phyloP scores from a whole-genome alignment of 2,888 invertebrate species.

The Sarcophaga carnaria region DNA sequence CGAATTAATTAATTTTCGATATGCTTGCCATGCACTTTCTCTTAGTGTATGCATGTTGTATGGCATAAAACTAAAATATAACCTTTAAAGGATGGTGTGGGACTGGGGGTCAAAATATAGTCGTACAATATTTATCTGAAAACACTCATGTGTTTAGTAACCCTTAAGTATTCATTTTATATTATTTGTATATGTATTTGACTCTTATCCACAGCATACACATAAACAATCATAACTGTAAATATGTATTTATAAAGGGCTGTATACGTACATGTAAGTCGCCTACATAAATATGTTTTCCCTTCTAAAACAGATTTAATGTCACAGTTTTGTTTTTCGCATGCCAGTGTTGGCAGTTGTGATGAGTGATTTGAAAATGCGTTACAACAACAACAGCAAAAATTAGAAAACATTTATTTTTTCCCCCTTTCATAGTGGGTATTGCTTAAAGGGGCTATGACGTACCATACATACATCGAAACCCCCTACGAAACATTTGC shows the following conservation, averaged over 20 bases:
- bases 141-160: conserved; percentile 31
- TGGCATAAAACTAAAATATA: conserved; percentile 12
- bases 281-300: background rate
- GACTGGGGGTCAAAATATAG: background rate
- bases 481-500: too few relatives aligned
- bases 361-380: conserved; percentile 53
- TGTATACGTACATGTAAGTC: too few relatives aligned
- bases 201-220: too few relatives aligned
- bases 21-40: background rate
- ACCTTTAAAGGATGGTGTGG: background rate
- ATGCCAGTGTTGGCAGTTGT: background rate
- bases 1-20: too few relatives aligned
- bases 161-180: conserved; percentile 22
- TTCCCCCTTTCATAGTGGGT: too few relatives aligned
- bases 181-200: background rate
- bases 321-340: too few relatives aligned
- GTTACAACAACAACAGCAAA: background rate
- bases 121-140: conserved; percentile 26
- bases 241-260: too few relatives aligned
- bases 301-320: conserved; percentile 24
- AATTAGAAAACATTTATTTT: too few relatives aligned
- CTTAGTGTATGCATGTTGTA: background rate
- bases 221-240: background rate
- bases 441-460: too few relatives aligned
- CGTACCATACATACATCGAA: too few relatives aligned